phyloP scores from a whole-genome alignment of 2,797 vertebrate species.

The Rhynchonycteris naso region DNA sequence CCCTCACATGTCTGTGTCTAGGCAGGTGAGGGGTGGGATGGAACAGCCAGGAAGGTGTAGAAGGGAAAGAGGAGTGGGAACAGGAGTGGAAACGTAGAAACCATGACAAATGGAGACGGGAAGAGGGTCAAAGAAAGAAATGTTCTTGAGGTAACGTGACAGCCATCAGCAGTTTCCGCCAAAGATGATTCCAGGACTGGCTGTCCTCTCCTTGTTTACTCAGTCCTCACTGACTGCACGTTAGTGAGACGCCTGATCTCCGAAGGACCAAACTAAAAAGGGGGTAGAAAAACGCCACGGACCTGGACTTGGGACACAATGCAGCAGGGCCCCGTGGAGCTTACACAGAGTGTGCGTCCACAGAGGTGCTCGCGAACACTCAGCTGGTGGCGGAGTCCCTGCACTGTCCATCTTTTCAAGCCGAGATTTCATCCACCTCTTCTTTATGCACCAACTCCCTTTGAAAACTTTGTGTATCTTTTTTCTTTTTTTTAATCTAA shows the following conservation, averaged over 20 bases:
- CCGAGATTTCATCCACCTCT: not conserved
- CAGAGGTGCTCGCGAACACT: not conserved
- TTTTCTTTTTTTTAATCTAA: not conserved
- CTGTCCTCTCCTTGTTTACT: rapidly evolving
- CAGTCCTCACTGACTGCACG: too few relatives aligned
- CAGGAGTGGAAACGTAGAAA: not conserved
- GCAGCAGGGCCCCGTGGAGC: not conserved
- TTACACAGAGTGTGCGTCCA: not conserved
- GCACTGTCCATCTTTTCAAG: constrained; percentile 36
- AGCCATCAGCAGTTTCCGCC: not conserved
- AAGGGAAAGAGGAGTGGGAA: not conserved
- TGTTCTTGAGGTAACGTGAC: rapidly evolving
- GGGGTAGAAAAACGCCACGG: not conserved
- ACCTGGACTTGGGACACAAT: not conserved
- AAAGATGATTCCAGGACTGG: rapidly evolving
- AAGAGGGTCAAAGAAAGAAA: not conserved
- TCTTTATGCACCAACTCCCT: not conserved
- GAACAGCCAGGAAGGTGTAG: too few relatives aligned
- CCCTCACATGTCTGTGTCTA: rapidly evolving
- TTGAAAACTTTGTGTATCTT: not conserved
- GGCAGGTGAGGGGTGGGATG: not conserved
- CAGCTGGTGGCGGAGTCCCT: constrained; percentile 72
- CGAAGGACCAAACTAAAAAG: not conserved
- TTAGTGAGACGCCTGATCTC: not conserved
- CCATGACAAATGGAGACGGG: not conserved